Evolutionary conservation across 2,797 vertebrate genomes (phyloP), one percentile per base, ranked within the genome.

Genomic region (Nyctibius grandis): DNA sequence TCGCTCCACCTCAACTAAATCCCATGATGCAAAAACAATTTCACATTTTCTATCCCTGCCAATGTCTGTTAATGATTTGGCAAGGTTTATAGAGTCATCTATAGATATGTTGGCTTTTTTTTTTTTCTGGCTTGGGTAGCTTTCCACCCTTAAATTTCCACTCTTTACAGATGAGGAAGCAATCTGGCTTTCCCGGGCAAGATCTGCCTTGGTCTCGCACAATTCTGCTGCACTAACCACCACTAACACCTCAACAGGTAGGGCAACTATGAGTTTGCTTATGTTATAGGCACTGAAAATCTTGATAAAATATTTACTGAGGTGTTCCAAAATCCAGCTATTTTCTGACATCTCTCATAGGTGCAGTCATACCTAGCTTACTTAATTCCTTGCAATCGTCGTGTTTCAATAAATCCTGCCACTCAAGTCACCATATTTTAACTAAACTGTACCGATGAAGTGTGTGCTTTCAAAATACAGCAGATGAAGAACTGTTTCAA

Each of bases 301-400:
- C 50, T 78, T 82, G 33, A 12, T 85, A 31, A 81, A 92, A 42
- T 61, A 60, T 7, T 53, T 15, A 29, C 19, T 50, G 16, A 50
- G 42, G 8, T 57, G 22, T 54, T 91, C 15, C 8, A 68, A 70
- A 89, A 36, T 64, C 13, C 65, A 51, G 28, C 5, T 87, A 19
- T 64, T 91, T 92, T 79, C 63, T 68, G 25, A 50, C 8, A 6
- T 51, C 25, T 79, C 54, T 76, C 12, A 5, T n/a, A 40, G 47
- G 15, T 51, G 8, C n/a, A 33, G 34, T 53, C 40, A 53, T 64
- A 48, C 47, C 25, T 48, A 56, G 17, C 59, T 85, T 74, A 15
- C 29, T 72, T 53, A 51, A 59, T 69, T 82, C 54, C 47, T 26
- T 85, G 9, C 34, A 28, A 4, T 68, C 6, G 3, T 0, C 0